Base-by-base conservation (phyloP, 2,888 invertebrate genomes). In the Amaurobius ferox region DNA sequence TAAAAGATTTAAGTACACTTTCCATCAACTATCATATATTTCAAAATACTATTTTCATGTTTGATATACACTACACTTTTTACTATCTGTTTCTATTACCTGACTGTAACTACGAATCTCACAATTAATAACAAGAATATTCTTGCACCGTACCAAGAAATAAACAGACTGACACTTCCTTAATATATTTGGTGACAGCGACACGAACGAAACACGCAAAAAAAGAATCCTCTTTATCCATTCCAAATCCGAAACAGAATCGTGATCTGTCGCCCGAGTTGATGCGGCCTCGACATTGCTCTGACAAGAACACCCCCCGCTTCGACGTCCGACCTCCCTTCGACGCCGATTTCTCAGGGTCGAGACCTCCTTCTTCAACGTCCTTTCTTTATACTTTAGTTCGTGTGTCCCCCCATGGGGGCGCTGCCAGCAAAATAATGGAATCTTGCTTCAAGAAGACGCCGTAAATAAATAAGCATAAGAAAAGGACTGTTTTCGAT, bases 401-500 rank as follows among this genome's bases (percentile, higher is more conserved):
- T 55, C 55, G 55, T 55, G 23, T 23, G 19, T 55, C 23, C 55
- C 55, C 55, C 55, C 19, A 23, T 1, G 23, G 55, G 55, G 55
- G 55, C 55, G 55, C 55, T 55, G 55, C 55, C 55, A 55, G 55
- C 23, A 1, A 11, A 55, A 55, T 55, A 55, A 55, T 55, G 55
- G 55, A 55, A 55, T 55, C 55, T 23, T 1, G 55, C 55, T 55
- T 55, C 55, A 2, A 23, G 23, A 55, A 55, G 55, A 55, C 23
- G 55, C 23, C 55, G 55, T 55, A 55, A 55, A 55, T 55, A 55
- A 55, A 55, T 55, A 55, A 55, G 55, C 11, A 55, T 23, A 55
- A 55, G 44, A 44, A 44, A 35, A 35, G n/a, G 55, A 55, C 23
- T 55, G 55, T 55, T 55, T 55, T 55, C 55, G 55, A 55, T 55